Base-by-base conservation (phyloP, 2,113 vertebrate genomes). In the Zingel zingel region DNA sequence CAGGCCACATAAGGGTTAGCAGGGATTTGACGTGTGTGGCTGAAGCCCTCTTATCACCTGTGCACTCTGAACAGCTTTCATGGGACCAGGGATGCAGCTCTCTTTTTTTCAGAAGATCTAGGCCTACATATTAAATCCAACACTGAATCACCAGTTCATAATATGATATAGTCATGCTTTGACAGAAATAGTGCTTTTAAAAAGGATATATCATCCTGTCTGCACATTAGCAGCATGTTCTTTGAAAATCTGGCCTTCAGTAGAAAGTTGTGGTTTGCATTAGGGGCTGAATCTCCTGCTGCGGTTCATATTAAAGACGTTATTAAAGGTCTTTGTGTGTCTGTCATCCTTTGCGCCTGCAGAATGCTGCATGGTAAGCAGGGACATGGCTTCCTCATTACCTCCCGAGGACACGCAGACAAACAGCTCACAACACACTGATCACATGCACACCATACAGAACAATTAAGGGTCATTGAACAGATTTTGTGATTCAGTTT, bases 361-460 rank as follows among this genome's bases (percentile, higher is more conserved):
- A 89, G 89, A 89, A 89, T 79, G 80, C 48, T 72, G 81, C 81
- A 91, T 74, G 76, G 79, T 87, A 91, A 93, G 92, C 90, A 89
- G 79, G 81, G 85, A 89, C 86, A 90, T 70, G 76, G 86, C 83
- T 81, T 89, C 77, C 89, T 94, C 88, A 94, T 94, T 94, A 94
- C 89, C 89, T 92, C 82, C 74, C 61, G 76, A 85, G 85, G 86
- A 88, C 87, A 87, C 57, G 71, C 87, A 89, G 69, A 76, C 76
- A 89, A 77, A 88, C 77, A 65, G 72, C 84, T 77, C 84, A 79
- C 75, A 84, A 53, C 53, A 71, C 71, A 45, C 74, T 86, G 81
- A 86, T 82, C 75, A 73, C 84, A 81, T 73, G 56, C 74, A 78
- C 75, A 62, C 74, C 66, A 82, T n/a, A 59, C 74, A 85, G 62